A percentile compares a stretch with the other conserved stretches of the same genome.
phyloP scores from a whole-genome alignment of 2,113 vertebrate genomes.

The Myxocyprinus asiaticus region DNA sequence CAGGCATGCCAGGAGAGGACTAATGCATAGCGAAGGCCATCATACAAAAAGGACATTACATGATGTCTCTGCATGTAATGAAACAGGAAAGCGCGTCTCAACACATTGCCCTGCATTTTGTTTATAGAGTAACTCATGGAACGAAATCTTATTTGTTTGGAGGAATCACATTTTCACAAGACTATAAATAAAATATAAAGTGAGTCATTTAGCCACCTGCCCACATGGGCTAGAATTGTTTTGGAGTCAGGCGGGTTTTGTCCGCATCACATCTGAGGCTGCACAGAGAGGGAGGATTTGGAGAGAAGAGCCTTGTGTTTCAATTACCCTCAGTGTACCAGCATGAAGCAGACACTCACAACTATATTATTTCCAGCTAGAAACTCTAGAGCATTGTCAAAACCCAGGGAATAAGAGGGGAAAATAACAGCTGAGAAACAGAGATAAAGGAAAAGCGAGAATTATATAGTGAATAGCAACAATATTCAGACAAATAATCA shows the following conservation, averaged over 20 bases:
- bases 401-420: neutral
- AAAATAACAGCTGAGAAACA: neutral
- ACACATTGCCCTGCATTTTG: slow-evolving; percentile 14
- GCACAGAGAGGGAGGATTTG: neutral
- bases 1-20: slow-evolving; percentile 1
- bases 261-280: slow-evolving; percentile 59
- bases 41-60: neutral
- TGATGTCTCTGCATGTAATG: neutral
- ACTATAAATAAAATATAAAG: slow-evolving; percentile 50
- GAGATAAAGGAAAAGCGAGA: neutral
- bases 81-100: slow-evolving; percentile 22
- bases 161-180: slow-evolving; percentile 33
- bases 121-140: neutral
- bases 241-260: slow-evolving; percentile 50
- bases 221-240: slow-evolving; percentile 52
- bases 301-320: slow-evolving; percentile 59
- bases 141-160: slow-evolving; percentile 15
- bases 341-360: slow-evolving; percentile 12
- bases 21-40: neutral
- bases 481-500: neutral
- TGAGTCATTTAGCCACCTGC: slow-evolving; percentile 56
- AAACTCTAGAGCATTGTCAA: slow-evolving; percentile 3
- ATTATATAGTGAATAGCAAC: neutral
- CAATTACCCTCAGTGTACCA: slow-evolving; percentile 57
- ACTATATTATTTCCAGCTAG: neutral